Evolutionary conservation across 2,113 vertebrate species (phyloP).

Genomic region (Amazona guildingii): DNA sequence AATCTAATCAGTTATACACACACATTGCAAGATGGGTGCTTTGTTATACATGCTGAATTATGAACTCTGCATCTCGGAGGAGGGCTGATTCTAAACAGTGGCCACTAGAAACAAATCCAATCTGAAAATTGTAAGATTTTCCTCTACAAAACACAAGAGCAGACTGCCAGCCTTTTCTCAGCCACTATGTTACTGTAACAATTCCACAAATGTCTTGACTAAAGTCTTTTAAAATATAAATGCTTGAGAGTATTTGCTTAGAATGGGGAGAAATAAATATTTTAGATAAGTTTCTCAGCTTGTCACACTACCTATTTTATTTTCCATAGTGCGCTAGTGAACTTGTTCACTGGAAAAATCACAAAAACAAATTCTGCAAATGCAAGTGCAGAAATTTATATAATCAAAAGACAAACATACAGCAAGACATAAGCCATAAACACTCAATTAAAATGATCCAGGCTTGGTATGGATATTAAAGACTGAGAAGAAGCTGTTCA

Average conservation of each 20-base stretch:
- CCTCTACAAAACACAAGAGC: neutral
- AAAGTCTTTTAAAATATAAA: neutral
- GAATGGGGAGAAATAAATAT: neutral
- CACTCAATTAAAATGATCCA: neutral
- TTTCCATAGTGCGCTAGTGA: neutral
- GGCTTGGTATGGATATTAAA: neutral
- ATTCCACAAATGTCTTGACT: neutral
- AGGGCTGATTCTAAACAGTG: neutral
- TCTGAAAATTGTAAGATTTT: neutral
- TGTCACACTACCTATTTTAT: neutral
- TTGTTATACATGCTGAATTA: neutral
- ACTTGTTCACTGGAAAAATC: neutral
- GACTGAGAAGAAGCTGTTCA: neutral
- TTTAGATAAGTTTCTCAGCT: neutral
- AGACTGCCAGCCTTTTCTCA: neutral
- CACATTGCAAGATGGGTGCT: neutral
- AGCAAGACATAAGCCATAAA: neutral
- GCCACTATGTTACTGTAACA: neutral
- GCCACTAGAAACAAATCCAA: neutral
- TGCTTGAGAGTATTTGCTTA: neutral
- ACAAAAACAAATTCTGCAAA: neutral
- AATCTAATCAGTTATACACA: neutral
- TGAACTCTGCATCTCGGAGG: neutral
- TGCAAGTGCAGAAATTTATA: neutral
- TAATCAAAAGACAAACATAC: neutral